Evolutionary conservation across 2,113 vertebrate species (phyloP), one percentile per base, ranked within the genome.

Genomic region (Microtus oregoni): DNA sequence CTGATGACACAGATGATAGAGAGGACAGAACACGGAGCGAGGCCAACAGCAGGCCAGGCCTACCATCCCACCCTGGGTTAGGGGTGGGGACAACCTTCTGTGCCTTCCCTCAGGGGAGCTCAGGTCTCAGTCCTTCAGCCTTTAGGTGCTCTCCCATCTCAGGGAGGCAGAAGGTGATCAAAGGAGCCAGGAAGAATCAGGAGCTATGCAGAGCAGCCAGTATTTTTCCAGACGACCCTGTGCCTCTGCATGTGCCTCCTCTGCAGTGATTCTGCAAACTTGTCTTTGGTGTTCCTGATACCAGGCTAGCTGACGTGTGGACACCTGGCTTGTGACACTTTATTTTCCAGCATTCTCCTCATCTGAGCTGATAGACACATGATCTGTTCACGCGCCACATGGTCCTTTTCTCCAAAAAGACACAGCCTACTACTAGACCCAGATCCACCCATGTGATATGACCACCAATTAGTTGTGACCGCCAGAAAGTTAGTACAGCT

Each of bases 211-310:
- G 12, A 0, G 3, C 2, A 0, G 0, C 22, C 38, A 38, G 38
- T 15, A 1, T 28, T 78, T 52, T 38, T n/a, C 76, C 15, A 0
- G 15, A 0, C 0, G 32, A 30, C 94, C 9, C 4, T 7, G 9
- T 13, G 1, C 58, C 12, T 0, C 19, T 35, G 0, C 0, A 0
- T 9, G 1, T 0, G 0, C 0, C 7, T 5, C 32, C n/a, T 26
- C 24, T 22, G 3, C 3, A 32, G 61, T 0, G 3, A 38, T 2
- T 41, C 55, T 19, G 5, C 11, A 1, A 85, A 28, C 67, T 9
- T 7, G 44, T 28, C 65, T 28, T 63, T 24, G 0, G 0, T 35
- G 30, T 35, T 30, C 82, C 81, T 65, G 1, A 5, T 55, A 68
- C 41, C 14, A 1, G 30, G 55, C 55, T 44, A 7, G 47, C 88